Evolutionary conservation across 2,888 invertebrate genomes (phyloP), one percentile per base, ranked within the genome.

Genomic region (Oithona nana): DNA sequence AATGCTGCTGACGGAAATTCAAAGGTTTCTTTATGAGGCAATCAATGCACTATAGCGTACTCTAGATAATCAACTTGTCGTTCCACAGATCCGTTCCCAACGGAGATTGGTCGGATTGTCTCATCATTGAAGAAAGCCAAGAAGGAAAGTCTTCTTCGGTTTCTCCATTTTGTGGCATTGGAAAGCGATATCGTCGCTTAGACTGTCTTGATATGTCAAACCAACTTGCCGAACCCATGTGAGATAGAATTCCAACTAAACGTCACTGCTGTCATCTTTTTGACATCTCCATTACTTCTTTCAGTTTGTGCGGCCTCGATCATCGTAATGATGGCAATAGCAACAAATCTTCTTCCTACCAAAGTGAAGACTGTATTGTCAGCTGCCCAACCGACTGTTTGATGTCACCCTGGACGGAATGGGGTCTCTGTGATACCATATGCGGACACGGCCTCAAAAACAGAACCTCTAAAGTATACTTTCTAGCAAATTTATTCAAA

Each of bases 311-410:
- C 75, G 76, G 0, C 72, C 74, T 22, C 79, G 8, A 39, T 6
- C n/a, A n/a, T n/a, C n/a, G n/a, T n/a, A n/a, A n/a, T n/a, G n/a
- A n/a, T n/a, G n/a, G n/a, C n/a, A n/a, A n/a, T n/a, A n/a, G n/a
- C n/a, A n/a, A n/a, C n/a, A n/a, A n/a, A n/a, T n/a, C n/a, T n/a
- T n/a, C n/a, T n/a, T 11, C 39, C 6, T 39, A 39, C 39, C 8
- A 39, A 16, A 39, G 79, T 69, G 79, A 78, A 51, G 80, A 80
- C 76, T 83, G 83, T 72, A 79, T 80, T 69, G 79, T 81, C 65
- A 81, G 81, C 48, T 83, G 82, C 67, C 81, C 81, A 3, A 78
- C 81, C 58, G 82, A 83, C 72, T 83, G 83, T 69, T 79, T 80
- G 67, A 73, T 81, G 48, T 78, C 79, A 13, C 75, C 77, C 66